These are phyloP conservation scores for Calidris pugnax DNA, from an alignment of 2,113 vertebrate species.

Conservation along the genomic window DNA sequence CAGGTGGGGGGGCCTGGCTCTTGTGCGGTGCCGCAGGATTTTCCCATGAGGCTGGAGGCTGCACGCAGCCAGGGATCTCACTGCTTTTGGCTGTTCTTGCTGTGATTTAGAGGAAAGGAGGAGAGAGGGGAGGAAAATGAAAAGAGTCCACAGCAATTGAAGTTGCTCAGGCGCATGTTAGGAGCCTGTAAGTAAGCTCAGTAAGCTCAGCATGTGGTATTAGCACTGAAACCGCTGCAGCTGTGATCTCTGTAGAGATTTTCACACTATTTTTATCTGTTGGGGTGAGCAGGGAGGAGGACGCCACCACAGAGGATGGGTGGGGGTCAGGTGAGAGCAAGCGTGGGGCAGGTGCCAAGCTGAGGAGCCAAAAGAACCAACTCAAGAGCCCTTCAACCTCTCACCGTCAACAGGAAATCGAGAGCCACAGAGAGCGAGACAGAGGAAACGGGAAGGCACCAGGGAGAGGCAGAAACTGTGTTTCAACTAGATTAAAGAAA, in stretches of 20 bases:
- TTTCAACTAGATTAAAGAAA: neutral
- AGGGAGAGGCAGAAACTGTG: neutral
- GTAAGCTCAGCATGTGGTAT: neutral
- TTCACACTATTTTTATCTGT: neutral
- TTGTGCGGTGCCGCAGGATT: neutral
- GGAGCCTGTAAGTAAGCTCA: neutral
- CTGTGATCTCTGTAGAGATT: neutral
- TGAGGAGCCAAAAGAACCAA: neutral
- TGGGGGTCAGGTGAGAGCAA: neutral
- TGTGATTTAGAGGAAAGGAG: neutral
- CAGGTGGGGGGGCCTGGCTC: neutral
- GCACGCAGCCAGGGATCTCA: neutral
- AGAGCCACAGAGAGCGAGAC: neutral
- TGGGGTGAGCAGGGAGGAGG: neutral
- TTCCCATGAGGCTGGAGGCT: neutral
- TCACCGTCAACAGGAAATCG: neutral
- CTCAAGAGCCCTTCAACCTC: neutral
- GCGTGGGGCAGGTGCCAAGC: neutral
- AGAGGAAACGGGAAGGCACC: neutral
- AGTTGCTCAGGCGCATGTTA: neutral
- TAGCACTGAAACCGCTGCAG: fast-evolving
- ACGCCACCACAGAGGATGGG: neutral
- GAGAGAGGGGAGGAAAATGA: fast-evolving
- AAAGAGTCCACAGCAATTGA: neutral
- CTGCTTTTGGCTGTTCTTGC: neutral